Evolutionary conservation across 1,140 invertebrate genomes (phyloP), one percentile per base, ranked within the genome.

Genomic region (Scaptomyza montana): DNA sequence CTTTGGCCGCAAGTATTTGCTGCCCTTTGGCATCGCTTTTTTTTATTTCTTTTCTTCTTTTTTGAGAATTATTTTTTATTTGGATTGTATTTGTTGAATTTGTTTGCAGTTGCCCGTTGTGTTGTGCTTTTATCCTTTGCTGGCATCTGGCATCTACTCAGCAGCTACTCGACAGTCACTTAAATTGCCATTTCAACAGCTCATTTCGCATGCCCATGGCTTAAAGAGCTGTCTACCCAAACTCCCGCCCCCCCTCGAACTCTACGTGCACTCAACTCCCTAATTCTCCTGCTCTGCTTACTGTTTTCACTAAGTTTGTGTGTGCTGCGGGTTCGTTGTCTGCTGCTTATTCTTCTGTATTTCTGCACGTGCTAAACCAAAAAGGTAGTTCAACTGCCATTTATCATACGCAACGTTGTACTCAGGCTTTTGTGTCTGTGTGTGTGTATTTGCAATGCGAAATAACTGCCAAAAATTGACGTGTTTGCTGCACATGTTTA

Each of bases 181-280:
- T 87, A 71, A 89, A 84, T 89, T 80, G 85, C 84, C 77, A 89
- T 89, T 89, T 89, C 79, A 80, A 76, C 85, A 89, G 84, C 85
- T 84, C 84, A 89, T 84, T 87, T 87, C 72, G 73, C 62, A 75
- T 78, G 74, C 71, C 63, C 59, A 56, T 45, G 47, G 68, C 68
- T 71, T 71, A 71, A 71, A 70, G 69, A 49, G 64, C 47, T n/a
- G 47, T 45, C 69, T 59, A 21, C 13, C 16, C 6, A n/a, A n/a
- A n/a, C n/a, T n/a, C n/a, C n/a, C n/a, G n/a, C n/a, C n/a, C n/a
- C n/a, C n/a, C n/a, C n/a, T n/a, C n/a, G n/a, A n/a, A n/a, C n/a
- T n/a, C n/a, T n/a, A n/a, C n/a, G n/a, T n/a, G n/a, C n/a, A 16
- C 39, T 57, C 49, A 45, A 30, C 46, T 43, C 36, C 59, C 57